Evolutionary conservation across 2,888 invertebrate species (phyloP).

Genomic region (Griposia aprilina): DNA sequence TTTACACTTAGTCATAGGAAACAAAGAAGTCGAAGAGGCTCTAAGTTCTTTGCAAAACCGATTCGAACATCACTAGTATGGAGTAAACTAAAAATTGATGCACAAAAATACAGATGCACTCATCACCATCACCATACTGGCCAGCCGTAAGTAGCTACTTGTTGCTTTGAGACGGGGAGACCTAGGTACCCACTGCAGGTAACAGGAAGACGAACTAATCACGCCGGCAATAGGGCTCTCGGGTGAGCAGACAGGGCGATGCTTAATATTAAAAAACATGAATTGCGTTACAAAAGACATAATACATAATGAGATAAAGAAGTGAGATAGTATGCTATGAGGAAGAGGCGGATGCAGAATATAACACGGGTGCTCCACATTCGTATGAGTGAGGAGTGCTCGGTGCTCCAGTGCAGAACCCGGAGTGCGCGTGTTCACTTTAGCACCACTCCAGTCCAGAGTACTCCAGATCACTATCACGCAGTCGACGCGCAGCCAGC

Average conservation of each 20-base stretch:
- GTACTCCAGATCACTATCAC: conserved; percentile 29
- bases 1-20: conserved; percentile 1
- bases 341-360: background rate
- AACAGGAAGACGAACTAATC: background rate
- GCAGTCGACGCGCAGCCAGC: conserved; percentile 10
- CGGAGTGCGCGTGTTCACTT: conserved; percentile 9
- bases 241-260: background rate
- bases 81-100: background rate
- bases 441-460: background rate
- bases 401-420: background rate
- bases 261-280: background rate
- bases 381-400: background rate
- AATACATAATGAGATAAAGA: background rate
- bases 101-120: background rate
- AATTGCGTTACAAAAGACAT: background rate
- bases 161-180: background rate
- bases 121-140: too few relatives aligned
- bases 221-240: too few relatives aligned
- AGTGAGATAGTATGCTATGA: background rate
- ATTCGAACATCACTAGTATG: background rate
- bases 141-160: background rate
- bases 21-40: background rate
- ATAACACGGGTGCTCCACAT: background rate
- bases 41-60: background rate
- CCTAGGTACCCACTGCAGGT: background rate